Conservation (phyloP, 2,113 vertebrate genomes). For the Eidolon helvum region DNA sequence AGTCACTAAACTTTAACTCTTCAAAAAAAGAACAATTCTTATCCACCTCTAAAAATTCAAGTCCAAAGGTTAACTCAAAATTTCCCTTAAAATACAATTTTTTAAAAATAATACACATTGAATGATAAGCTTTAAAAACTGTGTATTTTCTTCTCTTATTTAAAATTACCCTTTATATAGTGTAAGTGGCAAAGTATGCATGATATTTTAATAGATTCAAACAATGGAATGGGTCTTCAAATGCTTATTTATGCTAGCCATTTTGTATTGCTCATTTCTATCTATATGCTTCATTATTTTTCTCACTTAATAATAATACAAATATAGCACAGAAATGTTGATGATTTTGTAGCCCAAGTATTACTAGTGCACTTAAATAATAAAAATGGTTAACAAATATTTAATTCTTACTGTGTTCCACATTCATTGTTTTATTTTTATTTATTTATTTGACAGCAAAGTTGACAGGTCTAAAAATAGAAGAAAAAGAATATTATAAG, state of each 20-base stretch:
- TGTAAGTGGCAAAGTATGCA: neutral
- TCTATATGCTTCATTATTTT: neutral
- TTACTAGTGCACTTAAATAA: neutral
- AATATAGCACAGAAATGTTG: neutral
- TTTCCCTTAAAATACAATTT: neutral
- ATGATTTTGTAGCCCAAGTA: neutral
- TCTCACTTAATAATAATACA: neutral
- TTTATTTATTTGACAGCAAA: neutral
- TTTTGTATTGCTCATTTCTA: neutral
- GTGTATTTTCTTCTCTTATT: neutral
- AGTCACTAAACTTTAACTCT: neutral
- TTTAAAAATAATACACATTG: neutral
- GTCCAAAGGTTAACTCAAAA: neutral
- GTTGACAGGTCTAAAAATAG: neutral
- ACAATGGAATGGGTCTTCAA: neutral
- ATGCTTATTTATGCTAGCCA: neutral
- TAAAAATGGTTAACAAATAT: neutral
- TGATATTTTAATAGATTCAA: neutral
- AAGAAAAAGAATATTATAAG: neutral
- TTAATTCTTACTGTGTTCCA: neutral
- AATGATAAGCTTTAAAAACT: neutral
- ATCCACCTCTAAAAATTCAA: neutral
- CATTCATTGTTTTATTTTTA: neutral
- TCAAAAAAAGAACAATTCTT: neutral
- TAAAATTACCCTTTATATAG: neutral